These are phyloP conservation scores for Bactericera cockerelli DNA, from an alignment of 1,140 invertebrate species.

Conservation along the genomic window DNA sequence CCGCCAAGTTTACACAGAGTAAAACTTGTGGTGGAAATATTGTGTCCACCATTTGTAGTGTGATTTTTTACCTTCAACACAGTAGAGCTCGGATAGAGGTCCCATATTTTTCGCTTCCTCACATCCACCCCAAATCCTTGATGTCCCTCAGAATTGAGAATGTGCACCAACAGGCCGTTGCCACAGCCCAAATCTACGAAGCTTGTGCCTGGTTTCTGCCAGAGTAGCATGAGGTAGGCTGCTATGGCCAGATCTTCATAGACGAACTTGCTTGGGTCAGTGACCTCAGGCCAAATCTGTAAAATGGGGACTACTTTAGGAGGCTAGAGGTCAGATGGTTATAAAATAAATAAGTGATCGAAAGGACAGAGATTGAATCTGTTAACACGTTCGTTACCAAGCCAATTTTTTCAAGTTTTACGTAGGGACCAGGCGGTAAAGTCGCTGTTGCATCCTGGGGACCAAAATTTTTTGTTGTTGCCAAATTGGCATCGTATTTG, in stretches of 20 bases:
- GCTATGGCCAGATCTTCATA: slow-evolving; percentile 95
- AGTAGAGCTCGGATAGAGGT: slow-evolving; percentile 42
- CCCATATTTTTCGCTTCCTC: slow-evolving; percentile 79
- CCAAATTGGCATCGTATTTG: no score
- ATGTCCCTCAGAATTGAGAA: slow-evolving; percentile 69
- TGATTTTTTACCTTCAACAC: slow-evolving; percentile 30
- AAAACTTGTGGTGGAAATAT: no score
- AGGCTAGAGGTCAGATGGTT: not conserved
- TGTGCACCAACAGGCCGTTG: slow-evolving; percentile 85
- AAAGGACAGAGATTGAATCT: not conserved
- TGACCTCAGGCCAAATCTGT: slow-evolving; percentile 75
- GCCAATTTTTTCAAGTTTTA: no score
- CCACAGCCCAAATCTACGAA: slow-evolving; percentile 95
- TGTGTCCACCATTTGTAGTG: slow-evolving; percentile 16
- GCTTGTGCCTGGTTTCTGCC: slow-evolving; percentile 42
- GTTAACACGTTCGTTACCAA: no score
- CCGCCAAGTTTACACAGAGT: no score
- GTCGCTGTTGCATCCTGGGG: no score
- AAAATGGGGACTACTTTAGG: slow-evolving; percentile 22
- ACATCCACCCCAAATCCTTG: slow-evolving; percentile 82
- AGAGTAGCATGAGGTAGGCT: slow-evolving; percentile 70
- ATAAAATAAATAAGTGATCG: no score
- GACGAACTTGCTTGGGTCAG: slow-evolving; percentile 87
- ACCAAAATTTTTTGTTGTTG: no score
- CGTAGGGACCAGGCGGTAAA: no score